Percentiles rank a stretch among this genome's conserved stretches.
Evolutionary conservation across 2,888 invertebrate species (phyloP).

Genomic region (Machimus atricapillus): DNA sequence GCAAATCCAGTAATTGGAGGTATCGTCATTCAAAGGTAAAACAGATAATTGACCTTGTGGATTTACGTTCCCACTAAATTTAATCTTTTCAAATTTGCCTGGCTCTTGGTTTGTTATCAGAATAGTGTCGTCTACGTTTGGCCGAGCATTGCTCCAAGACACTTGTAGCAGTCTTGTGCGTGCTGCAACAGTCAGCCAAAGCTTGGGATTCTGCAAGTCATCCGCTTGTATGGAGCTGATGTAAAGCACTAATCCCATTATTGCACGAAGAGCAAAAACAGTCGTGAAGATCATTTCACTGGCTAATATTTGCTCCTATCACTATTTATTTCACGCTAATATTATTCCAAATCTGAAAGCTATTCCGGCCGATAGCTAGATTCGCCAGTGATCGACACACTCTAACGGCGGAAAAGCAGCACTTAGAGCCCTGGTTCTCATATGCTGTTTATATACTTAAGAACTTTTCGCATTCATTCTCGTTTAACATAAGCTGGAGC

Average conservation of each 20-base stretch:
- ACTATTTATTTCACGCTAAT: background rate
- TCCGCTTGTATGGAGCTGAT: conserved; percentile 42
- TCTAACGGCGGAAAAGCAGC: background rate
- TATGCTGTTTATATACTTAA: background rate
- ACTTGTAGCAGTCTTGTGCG: conserved; percentile 57
- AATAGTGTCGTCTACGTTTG: conserved; percentile 54
- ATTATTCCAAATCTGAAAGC: background rate
- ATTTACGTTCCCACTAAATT: background rate
- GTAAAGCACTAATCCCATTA: background rate
- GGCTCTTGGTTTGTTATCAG: conserved; percentile 57
- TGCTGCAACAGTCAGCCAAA: conserved; percentile 60
- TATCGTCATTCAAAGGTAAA: conserved; percentile 45
- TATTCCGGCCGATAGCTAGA: background rate
- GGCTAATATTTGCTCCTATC: background rate
- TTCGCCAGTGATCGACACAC: background rate
- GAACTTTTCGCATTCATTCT: background rate
- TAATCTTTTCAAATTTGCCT: conserved; percentile 49
- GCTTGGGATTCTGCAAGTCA: conserved; percentile 46
- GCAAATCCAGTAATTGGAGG: conserved; percentile 54
- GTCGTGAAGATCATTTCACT: background rate
- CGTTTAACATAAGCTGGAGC: background rate
- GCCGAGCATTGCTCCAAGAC: conserved; percentile 59
- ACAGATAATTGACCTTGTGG: conserved; percentile 47
- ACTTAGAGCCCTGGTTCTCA: background rate
- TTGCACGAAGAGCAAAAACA: background rate